phyloP scores from a whole-genome alignment of 2,797 vertebrate species.

The Epinephelus coioides region DNA sequence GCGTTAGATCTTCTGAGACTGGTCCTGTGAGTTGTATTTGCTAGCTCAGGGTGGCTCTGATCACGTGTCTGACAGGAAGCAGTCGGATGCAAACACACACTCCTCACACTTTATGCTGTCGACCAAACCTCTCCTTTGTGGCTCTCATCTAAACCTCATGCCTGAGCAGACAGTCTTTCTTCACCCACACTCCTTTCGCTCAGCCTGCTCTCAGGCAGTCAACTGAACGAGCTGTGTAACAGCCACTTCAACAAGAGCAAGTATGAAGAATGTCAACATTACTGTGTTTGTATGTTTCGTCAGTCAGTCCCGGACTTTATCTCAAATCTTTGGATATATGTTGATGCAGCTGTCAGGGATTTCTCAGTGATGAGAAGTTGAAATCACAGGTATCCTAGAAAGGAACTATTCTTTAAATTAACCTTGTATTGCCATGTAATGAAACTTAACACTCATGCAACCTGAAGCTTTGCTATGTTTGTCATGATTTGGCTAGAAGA shows the following conservation, averaged over 20 bases:
- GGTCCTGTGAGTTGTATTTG: conserved; percentile 77
- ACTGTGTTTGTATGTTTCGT: conserved; percentile 17
- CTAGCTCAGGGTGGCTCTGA: conserved; percentile 92
- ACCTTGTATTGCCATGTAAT: conserved; percentile 17
- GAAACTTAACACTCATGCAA: conserved; percentile 29
- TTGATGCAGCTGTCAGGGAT: conserved; percentile 37
- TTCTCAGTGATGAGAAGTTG: conserved; percentile 4
- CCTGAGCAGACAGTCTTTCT: conserved; percentile 72
- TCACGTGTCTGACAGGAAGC: conserved; percentile 67
- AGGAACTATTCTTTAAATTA: conserved; percentile 20
- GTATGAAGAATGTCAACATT: conserved; percentile 42
- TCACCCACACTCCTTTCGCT: conserved; percentile 44
- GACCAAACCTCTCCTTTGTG: conserved; percentile 69
- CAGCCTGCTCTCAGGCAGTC: conserved; percentile 36
- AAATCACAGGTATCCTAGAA: conserved; percentile 27
- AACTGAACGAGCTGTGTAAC: conserved; percentile 36
- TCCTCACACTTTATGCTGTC: conserved; percentile 71
- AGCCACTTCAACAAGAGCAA: conserved; percentile 39
- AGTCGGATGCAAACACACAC: conserved; percentile 61
- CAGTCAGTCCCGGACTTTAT: conserved; percentile 17
- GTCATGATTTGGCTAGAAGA: conserved; percentile 25
- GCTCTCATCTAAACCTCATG: conserved; percentile 55
- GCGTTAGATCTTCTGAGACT: conserved; percentile 45
- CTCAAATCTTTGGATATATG: not conserved
- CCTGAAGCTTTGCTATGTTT: conserved; percentile 41